Base-by-base conservation (phyloP, 1,140 invertebrate genomes). In the Oncopodura yosiiana region DNA sequence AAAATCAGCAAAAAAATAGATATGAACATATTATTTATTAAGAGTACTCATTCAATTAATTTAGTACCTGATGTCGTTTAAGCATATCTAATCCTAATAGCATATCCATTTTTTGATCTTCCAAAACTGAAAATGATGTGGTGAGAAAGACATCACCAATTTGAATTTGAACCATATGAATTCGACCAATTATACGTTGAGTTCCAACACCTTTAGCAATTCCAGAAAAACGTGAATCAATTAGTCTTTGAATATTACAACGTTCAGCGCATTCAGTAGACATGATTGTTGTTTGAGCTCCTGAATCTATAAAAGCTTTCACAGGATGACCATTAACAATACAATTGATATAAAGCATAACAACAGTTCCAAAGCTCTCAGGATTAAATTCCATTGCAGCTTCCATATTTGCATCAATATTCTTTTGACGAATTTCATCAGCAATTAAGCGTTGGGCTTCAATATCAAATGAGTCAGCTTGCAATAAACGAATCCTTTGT, bases 61-160 rank as follows among this genome's bases (percentile, higher is more conserved):
- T n/a, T n/a, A 26, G 63, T 69, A 85, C 82, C 73, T 92, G 88
- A 77, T 99, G 94, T 61, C 94, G 74, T 73, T 92, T 94, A 0
- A 99, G 74, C 91, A 98, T 97, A 68, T 99, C 94, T 26, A 99
- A 75, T 0, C 94, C 94, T 4, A 99, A 73, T 18, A 99, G 72
- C 90, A 99, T 96, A 67, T 99, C 94, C 91, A 98, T 96, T 3
- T 89, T 86, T 69, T 98, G 94, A 60, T 97, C 86, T 69, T 95
- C 87, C 19, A 99, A 74, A n/a, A 99, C 92, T 23, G 90, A 94
- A 72, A 99, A 99, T 4, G 93, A 95, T 1, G 92, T 93, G 2
- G 91, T 90, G 9, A 99, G 74, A 72, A 90, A 93, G 67, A 91
- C 88, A 60, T 83, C 83, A 61, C 87, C 90, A 59, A 98, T 97